Evolutionary conservation across 2,113 vertebrate genomes (phyloP).

Genomic region (Albula glossodonta): DNA sequence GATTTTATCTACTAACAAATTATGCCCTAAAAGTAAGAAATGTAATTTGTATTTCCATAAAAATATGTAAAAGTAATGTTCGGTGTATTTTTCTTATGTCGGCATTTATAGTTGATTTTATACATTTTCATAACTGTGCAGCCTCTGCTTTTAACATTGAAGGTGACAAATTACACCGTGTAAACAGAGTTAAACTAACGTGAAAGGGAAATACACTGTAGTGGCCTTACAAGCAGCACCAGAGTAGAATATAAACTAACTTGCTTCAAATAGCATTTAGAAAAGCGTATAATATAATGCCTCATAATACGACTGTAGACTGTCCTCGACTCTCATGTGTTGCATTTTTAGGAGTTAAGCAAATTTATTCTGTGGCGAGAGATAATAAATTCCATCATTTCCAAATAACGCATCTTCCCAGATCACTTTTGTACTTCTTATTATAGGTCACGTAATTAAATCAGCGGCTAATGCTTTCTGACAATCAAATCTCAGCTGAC

Average conservation of each 20-base stretch:
- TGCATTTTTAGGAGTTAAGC: constrained; percentile 50
- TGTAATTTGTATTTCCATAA: not conserved
- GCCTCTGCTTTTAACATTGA: constrained; percentile 10
- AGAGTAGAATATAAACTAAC: constrained; percentile 69
- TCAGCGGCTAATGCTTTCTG: not conserved
- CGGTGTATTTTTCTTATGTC: not conserved
- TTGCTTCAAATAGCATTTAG: constrained; percentile 70
- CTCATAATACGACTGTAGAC: constrained; percentile 36
- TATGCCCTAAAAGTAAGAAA: too few species aligned
- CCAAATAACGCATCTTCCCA: not conserved
- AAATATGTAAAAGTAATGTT: not conserved
- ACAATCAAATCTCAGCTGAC: not conserved
- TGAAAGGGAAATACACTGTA: constrained; percentile 48
- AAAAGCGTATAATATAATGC: constrained; percentile 51
- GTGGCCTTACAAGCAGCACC: constrained; percentile 52
- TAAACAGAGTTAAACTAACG: constrained; percentile 46
- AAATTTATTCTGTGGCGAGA: not conserved
- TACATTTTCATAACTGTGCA: not conserved
- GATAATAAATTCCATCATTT: not conserved
- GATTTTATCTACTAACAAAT: too few species aligned
- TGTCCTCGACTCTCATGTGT: constrained; percentile 49
- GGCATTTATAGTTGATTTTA: not conserved
- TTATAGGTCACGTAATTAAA: not conserved
- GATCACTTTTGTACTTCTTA: not conserved
- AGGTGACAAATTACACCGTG: constrained; percentile 26